Evolutionary conservation across 2,797 vertebrate genomes (phyloP).

Genomic region (Tiaroga cobitis): DNA sequence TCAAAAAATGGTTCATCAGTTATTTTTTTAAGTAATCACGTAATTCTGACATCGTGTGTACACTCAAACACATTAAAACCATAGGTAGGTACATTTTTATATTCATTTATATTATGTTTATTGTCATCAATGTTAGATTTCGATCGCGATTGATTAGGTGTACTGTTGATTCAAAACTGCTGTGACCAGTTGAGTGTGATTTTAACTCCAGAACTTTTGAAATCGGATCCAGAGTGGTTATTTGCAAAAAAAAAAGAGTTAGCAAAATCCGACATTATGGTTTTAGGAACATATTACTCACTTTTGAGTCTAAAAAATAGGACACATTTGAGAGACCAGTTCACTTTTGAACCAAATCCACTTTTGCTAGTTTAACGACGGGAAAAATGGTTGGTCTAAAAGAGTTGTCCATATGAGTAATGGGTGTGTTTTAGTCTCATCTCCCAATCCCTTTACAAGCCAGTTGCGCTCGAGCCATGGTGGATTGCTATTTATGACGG

Average conservation of each 20-base stretch:
- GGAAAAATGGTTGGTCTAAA: too few species aligned
- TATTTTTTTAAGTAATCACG: not conserved
- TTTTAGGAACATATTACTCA: not conserved
- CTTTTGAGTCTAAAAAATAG: not conserved
- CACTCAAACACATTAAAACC: not conserved
- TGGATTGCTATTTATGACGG: too few species aligned
- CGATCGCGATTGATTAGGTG: not conserved
- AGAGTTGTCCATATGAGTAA: too few species aligned
- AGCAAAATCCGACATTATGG: not conserved
- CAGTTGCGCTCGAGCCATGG: too few species aligned
- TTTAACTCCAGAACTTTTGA: not conserved
- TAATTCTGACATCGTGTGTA: not conserved
- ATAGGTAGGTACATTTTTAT: too few species aligned
- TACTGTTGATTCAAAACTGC: not conserved
- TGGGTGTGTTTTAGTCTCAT: too few species aligned
- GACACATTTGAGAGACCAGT: not conserved
- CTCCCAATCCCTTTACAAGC: too few species aligned
- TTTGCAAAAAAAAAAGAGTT: not conserved
- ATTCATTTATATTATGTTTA: not conserved
- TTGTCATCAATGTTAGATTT: not conserved
- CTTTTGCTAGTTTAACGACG: too few species aligned
- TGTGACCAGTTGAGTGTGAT: not conserved
- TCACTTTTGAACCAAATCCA: too few species aligned
- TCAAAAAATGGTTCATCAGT: not conserved
- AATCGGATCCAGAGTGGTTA: not conserved